These are phyloP conservation scores for Proterorhinus semilunaris DNA, from an alignment of 2,113 vertebrate genomes.

Conservation along the genomic window DNA sequence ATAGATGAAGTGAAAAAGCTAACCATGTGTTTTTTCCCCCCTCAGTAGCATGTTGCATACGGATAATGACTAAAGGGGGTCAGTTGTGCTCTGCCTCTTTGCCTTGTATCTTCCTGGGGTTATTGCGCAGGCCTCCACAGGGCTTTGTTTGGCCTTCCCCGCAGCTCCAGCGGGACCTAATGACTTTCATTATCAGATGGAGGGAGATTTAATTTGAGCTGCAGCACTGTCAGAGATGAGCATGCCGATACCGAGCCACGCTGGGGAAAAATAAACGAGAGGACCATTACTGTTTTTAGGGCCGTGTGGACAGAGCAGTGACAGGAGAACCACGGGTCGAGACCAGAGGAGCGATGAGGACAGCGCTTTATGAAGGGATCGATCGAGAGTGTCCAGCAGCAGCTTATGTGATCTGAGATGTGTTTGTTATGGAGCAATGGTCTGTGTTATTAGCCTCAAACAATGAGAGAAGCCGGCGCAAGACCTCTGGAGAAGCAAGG, in stretches of 20 bases:
- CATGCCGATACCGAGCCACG: conserved; percentile 56
- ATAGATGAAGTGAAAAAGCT: background rate
- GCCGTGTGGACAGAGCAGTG: conserved; percentile 31
- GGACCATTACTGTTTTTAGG: conserved; percentile 72
- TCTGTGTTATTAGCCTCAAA: conserved; percentile 63
- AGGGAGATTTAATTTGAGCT: conserved; percentile 73
- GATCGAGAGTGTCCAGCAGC: conserved; percentile 54
- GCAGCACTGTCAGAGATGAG: conserved; percentile 70
- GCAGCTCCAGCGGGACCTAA: conserved; percentile 65
- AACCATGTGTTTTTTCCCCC: background rate
- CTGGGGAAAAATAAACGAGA: conserved; percentile 70
- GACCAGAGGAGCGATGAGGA: conserved; percentile 20
- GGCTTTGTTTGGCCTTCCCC: conserved; percentile 65
- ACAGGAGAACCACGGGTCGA: conserved; percentile 31
- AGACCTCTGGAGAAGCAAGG: conserved; percentile 28
- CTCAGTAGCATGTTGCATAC: background rate
- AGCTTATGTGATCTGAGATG: conserved; percentile 70
- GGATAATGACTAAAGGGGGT: conserved; percentile 16
- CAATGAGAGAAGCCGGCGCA: conserved; percentile 33
- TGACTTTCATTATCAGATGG: conserved; percentile 75
- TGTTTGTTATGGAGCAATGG: conserved; percentile 57
- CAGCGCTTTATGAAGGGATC: conserved; percentile 65
- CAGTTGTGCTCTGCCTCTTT: conserved; percentile 32
- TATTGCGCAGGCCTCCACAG: conserved; percentile 56
- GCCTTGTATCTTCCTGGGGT: conserved; percentile 48